Base-by-base conservation (phyloP, 2,113 vertebrate species). In the Epinephelus moara region DNA sequence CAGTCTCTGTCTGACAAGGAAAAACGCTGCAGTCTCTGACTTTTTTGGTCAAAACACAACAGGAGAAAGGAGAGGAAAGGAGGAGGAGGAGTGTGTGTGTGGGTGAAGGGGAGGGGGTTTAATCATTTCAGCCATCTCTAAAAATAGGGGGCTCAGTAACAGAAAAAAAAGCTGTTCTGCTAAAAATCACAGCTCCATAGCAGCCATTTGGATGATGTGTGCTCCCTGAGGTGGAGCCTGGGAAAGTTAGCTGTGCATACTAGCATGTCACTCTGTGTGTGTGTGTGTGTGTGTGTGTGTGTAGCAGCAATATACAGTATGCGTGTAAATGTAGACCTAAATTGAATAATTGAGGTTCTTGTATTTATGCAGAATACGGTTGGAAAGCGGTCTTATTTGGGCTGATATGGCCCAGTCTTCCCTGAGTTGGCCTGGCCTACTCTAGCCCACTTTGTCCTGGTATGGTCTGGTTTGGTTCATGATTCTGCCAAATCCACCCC, bases 211-310 rank as follows among this genome's bases (percentile, higher is more conserved):
- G 77, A 86, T 92, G 86, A 90, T 42, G 85, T 91, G 91, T 69
- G 80, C 80, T 92, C 91, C 92, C 85, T 88, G 90, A 88, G 92
- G 92, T 93, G 90, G 89, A 92, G 92, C 88, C 93, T 96, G 94
- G 92, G 93, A 94, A 95, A 91, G 87, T 53, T 52, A 86, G 86
- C 82, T 49, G 86, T 89, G 82, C 75, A 15, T 78, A 72, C 82
- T 78, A 86, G 84, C 50, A 74, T 83, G 87, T 80, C 55, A n/a
- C 4, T 75, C 30, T 23, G 68, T 64, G 70, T 55, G 64, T 79
- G 40, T 70, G 50, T 70, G 64, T 70, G 69, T 55, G 40, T 70
- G 50, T 70, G 64, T 70, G 42, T 55, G 68, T 76, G 64, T 70
- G 67, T 85, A 69, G 33, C 33, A 37, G 42, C 42, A 45, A 45